Base-by-base conservation (phyloP, 2,113 vertebrate species). In the Xiphophorus maculatus region DNA sequence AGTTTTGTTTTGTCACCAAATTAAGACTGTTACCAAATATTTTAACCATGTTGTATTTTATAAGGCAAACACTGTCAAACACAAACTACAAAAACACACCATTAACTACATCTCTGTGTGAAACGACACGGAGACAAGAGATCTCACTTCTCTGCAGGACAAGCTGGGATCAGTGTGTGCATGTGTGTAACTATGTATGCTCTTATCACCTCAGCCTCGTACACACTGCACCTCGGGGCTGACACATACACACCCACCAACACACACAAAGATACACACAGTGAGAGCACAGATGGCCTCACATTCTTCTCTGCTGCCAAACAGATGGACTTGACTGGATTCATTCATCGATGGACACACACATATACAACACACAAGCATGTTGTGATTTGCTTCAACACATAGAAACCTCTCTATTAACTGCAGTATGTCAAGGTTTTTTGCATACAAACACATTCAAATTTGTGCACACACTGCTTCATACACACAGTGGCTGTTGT, bases 231-330 rank as follows among this genome's bases (percentile, higher is more conserved):
- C 82, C 81, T 85, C 79, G 79, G 81, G 84, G 83, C 76, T 62
- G 51, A 80, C 84, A 83, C 79, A 84, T 79, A 82, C 69, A 83
- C 66, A 78, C 81, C 66, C 42, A 76, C 68, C 54, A 73, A 77
- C 33, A 81, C 48, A 82, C 63, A 66, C 68, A 73, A 29, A 77
- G 73, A 80, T 72, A 90, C 79, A 84, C 75, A 84, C 88, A 66
- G 94, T 92, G 89, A 95, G 91, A 94, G 94, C 96, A 95, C 96
- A 97, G 96, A 98, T 98, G 97, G 96, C 96, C 96, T 95, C 93
- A 95, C 94, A 96, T 96, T 96, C 95, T 95, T 96, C 95, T 96
- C 96, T 95, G 92, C 95, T 97, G 95, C 95, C 96, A 97, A 97
- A 96, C 97, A 97, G 97, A 97, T 98, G 96, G 96, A 96, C 96